Evolutionary conservation across 2,888 invertebrate genomes (phyloP).

Genomic region (Phengaris alcon): DNA sequence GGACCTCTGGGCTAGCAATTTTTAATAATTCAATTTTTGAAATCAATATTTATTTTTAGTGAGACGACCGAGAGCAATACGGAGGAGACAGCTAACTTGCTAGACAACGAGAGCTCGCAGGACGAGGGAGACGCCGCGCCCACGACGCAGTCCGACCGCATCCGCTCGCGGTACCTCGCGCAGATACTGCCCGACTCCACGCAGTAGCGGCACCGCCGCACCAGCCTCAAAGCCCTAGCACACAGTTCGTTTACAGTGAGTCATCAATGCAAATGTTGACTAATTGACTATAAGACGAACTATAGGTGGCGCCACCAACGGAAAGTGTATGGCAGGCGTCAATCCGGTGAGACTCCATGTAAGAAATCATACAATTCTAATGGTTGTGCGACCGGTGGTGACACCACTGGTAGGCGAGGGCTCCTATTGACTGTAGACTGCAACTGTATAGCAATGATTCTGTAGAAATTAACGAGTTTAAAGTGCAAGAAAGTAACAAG

Average conservation of each 20-base stretch:
- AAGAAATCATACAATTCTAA: no score
- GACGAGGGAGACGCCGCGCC: conserved; percentile 56
- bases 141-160: conserved; percentile 64
- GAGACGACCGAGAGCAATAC: conserved; percentile 34
- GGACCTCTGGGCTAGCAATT: background rate
- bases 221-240: no score
- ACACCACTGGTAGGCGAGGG: no score
- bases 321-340: no score
- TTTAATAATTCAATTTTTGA: conserved; percentile 32
- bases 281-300: no score
- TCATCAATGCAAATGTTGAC: no score
- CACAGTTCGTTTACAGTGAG: no score
- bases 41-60: conserved; percentile 33
- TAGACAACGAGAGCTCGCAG: conserved; percentile 60
- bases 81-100: conserved; percentile 65
- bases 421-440: background rate
- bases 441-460: background rate
- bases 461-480: background rate
- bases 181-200: conserved; percentile 65
- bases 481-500: background rate
- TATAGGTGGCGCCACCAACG: no score
- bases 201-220: background rate
- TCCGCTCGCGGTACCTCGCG: conserved; percentile 70
- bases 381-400: no score
- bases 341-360: no score